phyloP scores from a whole-genome alignment of 2,113 vertebrate species.

The Sceloporus undulatus region DNA sequence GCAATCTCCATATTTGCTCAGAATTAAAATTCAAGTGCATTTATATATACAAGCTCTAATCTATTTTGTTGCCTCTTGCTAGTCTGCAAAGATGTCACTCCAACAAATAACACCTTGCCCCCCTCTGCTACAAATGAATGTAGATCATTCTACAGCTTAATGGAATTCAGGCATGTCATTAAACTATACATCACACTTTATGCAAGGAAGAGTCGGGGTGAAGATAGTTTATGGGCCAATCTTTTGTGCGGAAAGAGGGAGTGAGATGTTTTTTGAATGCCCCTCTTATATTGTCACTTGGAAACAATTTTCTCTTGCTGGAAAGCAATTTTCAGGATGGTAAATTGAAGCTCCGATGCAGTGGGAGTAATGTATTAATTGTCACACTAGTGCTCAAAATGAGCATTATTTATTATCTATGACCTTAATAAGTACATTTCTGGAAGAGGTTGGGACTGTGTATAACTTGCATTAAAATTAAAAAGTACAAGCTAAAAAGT shows the following conservation, averaged over 20 bases:
- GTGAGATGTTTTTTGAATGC: slow-evolving; percentile 40
- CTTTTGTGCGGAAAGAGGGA: slow-evolving; percentile 28
- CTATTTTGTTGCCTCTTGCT: neutral
- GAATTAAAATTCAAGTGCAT: neutral
- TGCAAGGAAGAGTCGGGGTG: slow-evolving; percentile 1
- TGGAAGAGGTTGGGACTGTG: neutral
- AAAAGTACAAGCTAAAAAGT: neutral
- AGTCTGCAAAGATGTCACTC: neutral
- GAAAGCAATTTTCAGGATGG: slow-evolving; percentile 32
- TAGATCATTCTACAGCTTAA: slow-evolving; percentile 20
- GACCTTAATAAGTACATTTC: slow-evolving; percentile 19
- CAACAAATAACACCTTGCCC: neutral
- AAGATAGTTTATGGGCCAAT: slow-evolving; percentile 19
- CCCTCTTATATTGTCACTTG: neutral
- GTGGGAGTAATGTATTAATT: neutral
- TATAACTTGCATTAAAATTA: neutral
- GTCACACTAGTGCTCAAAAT: slow-evolving; percentile 1
- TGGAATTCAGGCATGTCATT: slow-evolving; percentile 38
- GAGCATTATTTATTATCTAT: neutral
- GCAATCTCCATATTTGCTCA: neutral
- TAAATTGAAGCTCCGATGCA: slow-evolving; percentile 19
- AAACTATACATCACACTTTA: neutral
- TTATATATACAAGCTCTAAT: neutral
- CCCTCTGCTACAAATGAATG: neutral
- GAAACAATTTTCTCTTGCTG: slow-evolving; percentile 37